Conservation (phyloP, 2,797 vertebrate genomes). For the Chaetophractus vellerosus region DNA sequence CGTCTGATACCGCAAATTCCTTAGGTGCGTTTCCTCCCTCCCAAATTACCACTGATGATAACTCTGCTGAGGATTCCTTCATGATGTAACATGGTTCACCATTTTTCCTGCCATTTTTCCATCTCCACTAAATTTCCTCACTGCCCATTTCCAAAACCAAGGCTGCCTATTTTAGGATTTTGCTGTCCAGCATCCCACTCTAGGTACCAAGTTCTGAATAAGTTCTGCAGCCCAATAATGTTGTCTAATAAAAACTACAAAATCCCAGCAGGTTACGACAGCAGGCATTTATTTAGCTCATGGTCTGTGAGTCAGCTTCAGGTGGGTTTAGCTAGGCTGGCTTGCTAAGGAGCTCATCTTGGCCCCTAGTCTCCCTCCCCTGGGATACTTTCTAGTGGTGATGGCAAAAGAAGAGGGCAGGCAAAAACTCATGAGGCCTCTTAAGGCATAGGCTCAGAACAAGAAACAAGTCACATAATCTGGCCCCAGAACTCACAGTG, state of each 20-base stretch:
- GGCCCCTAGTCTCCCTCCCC: no score
- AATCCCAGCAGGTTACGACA: background rate
- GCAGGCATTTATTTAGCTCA: no score
- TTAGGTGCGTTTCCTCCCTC: background rate
- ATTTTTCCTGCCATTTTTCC: slow-evolving; percentile 12
- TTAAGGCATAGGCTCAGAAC: background rate
- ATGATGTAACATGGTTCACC: background rate
- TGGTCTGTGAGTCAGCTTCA: no score
- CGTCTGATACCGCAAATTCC: background rate
- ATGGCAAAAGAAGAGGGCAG: background rate
- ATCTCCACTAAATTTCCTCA: background rate
- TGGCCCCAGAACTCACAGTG: background rate
- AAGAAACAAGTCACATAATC: background rate
- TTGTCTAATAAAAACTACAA: background rate
- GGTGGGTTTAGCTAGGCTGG: no score
- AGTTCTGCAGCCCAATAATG: background rate
- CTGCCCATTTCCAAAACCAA: background rate
- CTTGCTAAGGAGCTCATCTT: background rate
- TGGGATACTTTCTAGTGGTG: accelerated
- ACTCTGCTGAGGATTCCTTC: background rate
- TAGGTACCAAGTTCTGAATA: background rate
- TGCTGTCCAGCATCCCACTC: background rate
- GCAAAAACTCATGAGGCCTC: background rate
- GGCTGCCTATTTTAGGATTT: background rate
- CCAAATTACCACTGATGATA: background rate